A percentile compares a stretch with the other conserved stretches of the same genome.
Evolutionary conservation across 92 coral and sea anemone species (phyloP).

Genomic region (Actinernus sp.): DNA sequence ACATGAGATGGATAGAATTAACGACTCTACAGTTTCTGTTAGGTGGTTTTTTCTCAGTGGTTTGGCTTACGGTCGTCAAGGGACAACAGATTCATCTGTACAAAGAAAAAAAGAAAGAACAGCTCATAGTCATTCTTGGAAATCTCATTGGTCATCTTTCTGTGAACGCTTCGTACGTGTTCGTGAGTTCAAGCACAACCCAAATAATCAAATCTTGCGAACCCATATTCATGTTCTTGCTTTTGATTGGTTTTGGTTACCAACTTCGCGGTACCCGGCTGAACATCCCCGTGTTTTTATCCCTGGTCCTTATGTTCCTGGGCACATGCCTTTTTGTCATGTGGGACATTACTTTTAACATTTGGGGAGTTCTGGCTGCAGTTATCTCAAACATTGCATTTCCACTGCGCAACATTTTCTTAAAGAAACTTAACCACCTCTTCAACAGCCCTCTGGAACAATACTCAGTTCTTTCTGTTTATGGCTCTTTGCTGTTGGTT

Average conservation of each 20-base stretch:
- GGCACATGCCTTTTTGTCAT: conserved; percentile 23
- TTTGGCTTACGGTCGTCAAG: conserved; percentile 21
- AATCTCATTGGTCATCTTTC: conserved; percentile 12
- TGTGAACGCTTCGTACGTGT: conserved; percentile 3
- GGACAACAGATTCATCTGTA: too few relatives aligned
- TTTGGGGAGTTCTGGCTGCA: conserved; percentile 25
- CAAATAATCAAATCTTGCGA: background rate
- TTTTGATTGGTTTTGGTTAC: background rate
- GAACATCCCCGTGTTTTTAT: background rate
- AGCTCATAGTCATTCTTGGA: background rate
- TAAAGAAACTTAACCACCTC: background rate
- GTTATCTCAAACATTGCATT: conserved; percentile 4
- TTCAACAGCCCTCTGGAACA: conserved; percentile 10
- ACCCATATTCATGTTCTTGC: background rate
- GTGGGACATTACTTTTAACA: background rate
- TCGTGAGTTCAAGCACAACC: background rate
- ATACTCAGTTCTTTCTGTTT: conserved; percentile 3
- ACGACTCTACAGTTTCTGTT: conserved; percentile 21
- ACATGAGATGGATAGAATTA: conserved; percentile 26
- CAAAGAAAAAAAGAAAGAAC: too few relatives aligned
- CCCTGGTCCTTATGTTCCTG: conserved; percentile 2
- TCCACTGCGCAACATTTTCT: conserved; percentile 23
- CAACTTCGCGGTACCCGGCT: background rate
- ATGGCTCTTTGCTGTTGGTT: conserved; percentile 4
- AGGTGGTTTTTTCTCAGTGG: conserved; percentile 2